Base-by-base conservation (phyloP, 2,797 vertebrate genomes). In the Falco columbarius region DNA sequence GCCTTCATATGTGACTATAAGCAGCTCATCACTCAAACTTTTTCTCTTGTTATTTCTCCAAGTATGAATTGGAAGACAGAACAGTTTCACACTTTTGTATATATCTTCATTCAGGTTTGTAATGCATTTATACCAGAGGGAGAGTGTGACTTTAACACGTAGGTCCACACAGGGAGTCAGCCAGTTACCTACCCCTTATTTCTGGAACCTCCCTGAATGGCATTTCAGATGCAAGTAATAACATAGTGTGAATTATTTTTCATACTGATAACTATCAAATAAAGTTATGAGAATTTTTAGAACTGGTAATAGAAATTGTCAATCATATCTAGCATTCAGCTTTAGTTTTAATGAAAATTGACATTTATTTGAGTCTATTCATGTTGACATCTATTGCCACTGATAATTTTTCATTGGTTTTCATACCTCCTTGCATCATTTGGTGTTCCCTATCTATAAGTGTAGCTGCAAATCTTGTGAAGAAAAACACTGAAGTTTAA, bases 301-400 rank as follows among this genome's bases (percentile, higher is more conserved):
- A 86, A 62, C 58, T 46, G 5, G 46, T 88, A 82, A 63, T 75
- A 74, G 52, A 86, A 91, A 14, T 58, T 83, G 58, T 88, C 86
- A 88, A 75, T 93, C 82, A 59, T 55, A 75, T 40, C 46, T 68
- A 77, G 6, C 22, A 72, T 79, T 89, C 86, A 47, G 22, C 26
- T 89, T 86, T 47, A 61, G 9, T 68, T 89, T 92, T 90, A 90
- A 94, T 84, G 77, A 89, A 89, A 94, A 96, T 26, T 79, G 8
- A 55, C 36, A 81, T 72, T 54, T 82, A 55, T 44, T 62, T 92
- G 2, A 26, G 51, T 42, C 4, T 84, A 68, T 84, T 92, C 27
- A 24, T 77, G n/a, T 19, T 54, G 46, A 55, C 8, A 51, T 86
- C 81, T 88, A 84, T 86, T 90, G 49, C 12, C 70, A 34, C 17